Evolutionary conservation across 2,888 invertebrate species (phyloP).

Genomic region (Caenorhabditis sp.): DNA sequence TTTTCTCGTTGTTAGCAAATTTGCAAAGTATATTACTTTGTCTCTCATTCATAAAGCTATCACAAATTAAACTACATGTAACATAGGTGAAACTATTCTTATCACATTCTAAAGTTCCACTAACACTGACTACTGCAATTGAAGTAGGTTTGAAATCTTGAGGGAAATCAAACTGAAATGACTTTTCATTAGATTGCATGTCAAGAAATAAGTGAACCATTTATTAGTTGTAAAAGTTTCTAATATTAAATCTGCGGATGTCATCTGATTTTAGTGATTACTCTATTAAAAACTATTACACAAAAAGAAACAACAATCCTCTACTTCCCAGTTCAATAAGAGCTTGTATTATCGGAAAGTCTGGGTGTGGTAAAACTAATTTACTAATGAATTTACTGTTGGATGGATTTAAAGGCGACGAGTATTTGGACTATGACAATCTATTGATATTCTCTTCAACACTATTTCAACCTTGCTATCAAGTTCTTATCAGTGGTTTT

Average conservation of each 20-base stretch:
- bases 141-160: conserved; percentile 14
- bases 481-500: neutral
- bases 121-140: conserved; percentile 10
- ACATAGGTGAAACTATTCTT: conserved; percentile 10
- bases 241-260: too few species aligned
- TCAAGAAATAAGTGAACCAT: too few species aligned
- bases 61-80: conserved; percentile 19
- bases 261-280: too few species aligned
- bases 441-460: neutral
- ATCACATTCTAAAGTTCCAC: conserved; percentile 2
- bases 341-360: neutral
- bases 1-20: neutral
- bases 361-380: neutral
- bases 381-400: too few species aligned
- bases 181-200: too few species aligned
- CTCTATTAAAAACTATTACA: neutral
- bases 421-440: neutral
- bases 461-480: neutral
- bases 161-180: neutral
- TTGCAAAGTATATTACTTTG: conserved; percentile 25
- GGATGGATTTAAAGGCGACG: neutral
- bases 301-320: neutral
- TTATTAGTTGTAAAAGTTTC: too few species aligned
- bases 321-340: neutral
- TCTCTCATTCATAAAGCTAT: conserved; percentile 11